Evolutionary conservation across 1,140 invertebrate species (phyloP).

Genomic region (Panagrolaimus sp.): DNA sequence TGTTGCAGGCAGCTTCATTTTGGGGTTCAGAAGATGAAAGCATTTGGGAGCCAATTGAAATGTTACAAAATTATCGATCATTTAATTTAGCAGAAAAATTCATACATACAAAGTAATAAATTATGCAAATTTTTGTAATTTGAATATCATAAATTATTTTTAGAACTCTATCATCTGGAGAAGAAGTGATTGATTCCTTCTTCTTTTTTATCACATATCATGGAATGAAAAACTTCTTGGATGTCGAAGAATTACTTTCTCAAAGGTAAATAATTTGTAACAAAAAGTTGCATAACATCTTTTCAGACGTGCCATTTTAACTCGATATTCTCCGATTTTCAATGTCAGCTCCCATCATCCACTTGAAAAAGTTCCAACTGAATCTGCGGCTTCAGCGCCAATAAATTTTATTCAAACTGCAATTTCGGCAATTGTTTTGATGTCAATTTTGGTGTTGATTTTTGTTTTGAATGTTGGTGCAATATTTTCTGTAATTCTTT

Average conservation of each 20-base stretch:
- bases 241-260: constrained; percentile 46
- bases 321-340: constrained; percentile 37
- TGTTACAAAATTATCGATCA: constrained; percentile 47
- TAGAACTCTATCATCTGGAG: constrained; percentile 36
- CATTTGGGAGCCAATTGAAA: constrained; percentile 41
- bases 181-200: constrained; percentile 51
- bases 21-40: constrained; percentile 51
- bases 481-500: constrained; percentile 52
- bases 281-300: too few relatives aligned
- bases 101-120: constrained; percentile 37
- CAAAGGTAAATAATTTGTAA: constrained; percentile 3
- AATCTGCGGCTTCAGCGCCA: constrained; percentile 52
- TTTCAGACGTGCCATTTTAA: constrained; percentile 35
- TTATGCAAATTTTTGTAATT: not conserved
- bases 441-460: constrained; percentile 52
- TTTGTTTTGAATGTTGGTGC: constrained; percentile 52
- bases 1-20: constrained; percentile 44
- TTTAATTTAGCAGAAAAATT: constrained; percentile 50
- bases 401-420: constrained; percentile 53
- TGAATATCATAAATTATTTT: constrained; percentile 22
- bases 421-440: constrained; percentile 49
- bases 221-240: constrained; percentile 51
- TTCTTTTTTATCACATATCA: constrained; percentile 50
- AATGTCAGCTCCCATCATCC: constrained; percentile 50
- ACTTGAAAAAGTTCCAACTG: constrained; percentile 55